phyloP scores from a whole-genome alignment of 2,113 vertebrate species.

The Xenopus borealis region DNA sequence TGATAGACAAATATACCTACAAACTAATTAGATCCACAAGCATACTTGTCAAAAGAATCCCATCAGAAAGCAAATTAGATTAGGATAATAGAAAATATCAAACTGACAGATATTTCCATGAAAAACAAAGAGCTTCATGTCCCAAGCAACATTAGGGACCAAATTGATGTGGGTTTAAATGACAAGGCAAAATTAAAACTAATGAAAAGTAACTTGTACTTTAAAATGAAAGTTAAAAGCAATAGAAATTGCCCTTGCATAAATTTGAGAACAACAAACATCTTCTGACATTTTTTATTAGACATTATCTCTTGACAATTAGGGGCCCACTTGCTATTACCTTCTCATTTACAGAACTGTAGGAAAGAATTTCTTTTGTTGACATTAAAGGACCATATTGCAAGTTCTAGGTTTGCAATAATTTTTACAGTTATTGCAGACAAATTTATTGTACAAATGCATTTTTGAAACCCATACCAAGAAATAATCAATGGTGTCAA shows the following conservation, averaged over 20 bases:
- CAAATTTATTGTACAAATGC: constrained; percentile 8
- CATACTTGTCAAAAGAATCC: constrained; percentile 42
- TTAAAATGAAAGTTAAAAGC: constrained; percentile 30
- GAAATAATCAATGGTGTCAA: not conserved
- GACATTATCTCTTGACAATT: constrained; percentile 31
- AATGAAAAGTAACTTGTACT: constrained; percentile 43
- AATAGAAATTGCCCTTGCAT: constrained; percentile 39
- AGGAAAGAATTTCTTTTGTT: constrained; percentile 24
- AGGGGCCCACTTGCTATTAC: constrained; percentile 37
- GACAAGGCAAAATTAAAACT: constrained; percentile 44
- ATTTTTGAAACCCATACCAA: not conserved
- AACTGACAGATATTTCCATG: constrained; percentile 40
- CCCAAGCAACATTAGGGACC: constrained; percentile 39
- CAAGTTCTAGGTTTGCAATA: not conserved
- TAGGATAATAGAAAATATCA: constrained; percentile 43
- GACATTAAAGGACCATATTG: constrained; percentile 2
- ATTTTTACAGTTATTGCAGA: not conserved
- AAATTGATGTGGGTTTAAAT: constrained; percentile 45
- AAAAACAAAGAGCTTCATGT: constrained; percentile 42
- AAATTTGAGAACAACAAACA: constrained; percentile 20
- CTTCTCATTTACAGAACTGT: constrained; percentile 12
- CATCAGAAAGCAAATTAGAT: constrained; percentile 37
- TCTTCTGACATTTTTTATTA: constrained; percentile 35
- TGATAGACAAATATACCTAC: constrained; percentile 46
- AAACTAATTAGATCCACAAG: constrained; percentile 45